Evolutionary conservation across 2,797 vertebrate genomes (phyloP).

Genomic region (Ataeniobius toweri): DNA sequence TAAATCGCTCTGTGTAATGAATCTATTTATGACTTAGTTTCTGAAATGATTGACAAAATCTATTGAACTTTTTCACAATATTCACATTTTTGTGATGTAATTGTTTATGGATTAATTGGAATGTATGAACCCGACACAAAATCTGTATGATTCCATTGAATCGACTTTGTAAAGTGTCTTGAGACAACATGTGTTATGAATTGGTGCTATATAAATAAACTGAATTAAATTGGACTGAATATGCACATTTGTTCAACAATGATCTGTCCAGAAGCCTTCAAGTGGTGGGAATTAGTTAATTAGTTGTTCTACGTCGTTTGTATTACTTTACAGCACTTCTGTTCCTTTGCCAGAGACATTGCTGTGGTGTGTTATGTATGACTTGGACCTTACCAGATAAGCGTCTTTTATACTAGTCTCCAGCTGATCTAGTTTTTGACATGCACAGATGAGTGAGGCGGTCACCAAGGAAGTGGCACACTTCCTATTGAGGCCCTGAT

Average conservation of each 20-base stretch:
- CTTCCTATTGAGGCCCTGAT: constrained; percentile 63
- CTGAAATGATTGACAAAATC: neutral
- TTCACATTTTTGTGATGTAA: too few species aligned
- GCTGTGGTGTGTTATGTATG: neutral
- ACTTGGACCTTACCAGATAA: neutral
- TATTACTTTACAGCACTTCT: neutral
- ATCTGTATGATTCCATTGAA: too few species aligned
- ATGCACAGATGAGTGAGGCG: constrained; percentile 39
- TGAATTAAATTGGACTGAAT: too few species aligned
- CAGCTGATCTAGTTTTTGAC: constrained; percentile 28
- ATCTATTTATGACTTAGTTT: neutral
- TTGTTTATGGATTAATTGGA: too few species aligned
- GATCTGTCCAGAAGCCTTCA: neutral
- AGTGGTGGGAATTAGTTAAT: neutral
- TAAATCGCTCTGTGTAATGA: neutral
- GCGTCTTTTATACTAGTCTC: neutral
- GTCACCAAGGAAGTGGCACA: constrained; percentile 75
- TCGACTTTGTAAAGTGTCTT: too few species aligned
- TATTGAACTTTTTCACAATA: neutral
- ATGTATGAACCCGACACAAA: too few species aligned
- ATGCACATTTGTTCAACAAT: neutral
- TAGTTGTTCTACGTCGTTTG: neutral
- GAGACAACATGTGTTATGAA: too few species aligned
- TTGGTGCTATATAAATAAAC: too few species aligned
- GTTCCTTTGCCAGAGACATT: neutral